Base-by-base conservation (phyloP, 2,888 invertebrate species). In the Cheilosia variabilis region DNA sequence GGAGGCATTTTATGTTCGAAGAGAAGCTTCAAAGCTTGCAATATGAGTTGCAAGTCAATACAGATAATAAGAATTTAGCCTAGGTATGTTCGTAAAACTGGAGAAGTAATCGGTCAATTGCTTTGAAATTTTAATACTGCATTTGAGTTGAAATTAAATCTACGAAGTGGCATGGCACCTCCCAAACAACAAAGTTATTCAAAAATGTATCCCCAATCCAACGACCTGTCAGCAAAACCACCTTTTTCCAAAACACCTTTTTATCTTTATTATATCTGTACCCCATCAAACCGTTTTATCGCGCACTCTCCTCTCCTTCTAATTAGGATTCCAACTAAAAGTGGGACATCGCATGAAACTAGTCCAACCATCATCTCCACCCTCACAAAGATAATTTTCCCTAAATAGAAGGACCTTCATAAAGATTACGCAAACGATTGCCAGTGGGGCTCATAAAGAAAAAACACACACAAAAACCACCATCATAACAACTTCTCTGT, bases 371-470 rank as follows among this genome's bases (percentile, higher is more conserved):
- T 3, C n/a, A 4, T 24, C 9, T 58, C 50, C 31, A 45, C 34
- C 47, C 24, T 47, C 4, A n/a, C 45, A 24, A 52, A 47, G 68
- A 57, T 31, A 81, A 71, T 45, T 45, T 53, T 2, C 27, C 65
- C 15, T 52, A 60, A 76, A 63, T 55, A 60, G 65, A 72, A 60
- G 58, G 58, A 17, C 65, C 66, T 71, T 76, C 71, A 60, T 82
- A 60, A 82, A 82, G 72, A 52, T 82, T 71, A 82, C 69, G 53
- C 76, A 71, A 82, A 60, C 76, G 71, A 81, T 82, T 66, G 71
- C 76, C 27, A 71, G 47, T 5, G 52, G 60, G 60, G 15, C 65
- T 76, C 52, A 45, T 71, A 80, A 75, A 69, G 57, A 75, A 57
- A 50, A 27, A 27, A 6, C 5, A 27, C 0, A 13, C 19, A 24